Percentiles rank a stretch among this genome's conserved stretches.
Conservation (phyloP, 1,140 invertebrate genomes). For the Triops longicaudatus region DNA sequence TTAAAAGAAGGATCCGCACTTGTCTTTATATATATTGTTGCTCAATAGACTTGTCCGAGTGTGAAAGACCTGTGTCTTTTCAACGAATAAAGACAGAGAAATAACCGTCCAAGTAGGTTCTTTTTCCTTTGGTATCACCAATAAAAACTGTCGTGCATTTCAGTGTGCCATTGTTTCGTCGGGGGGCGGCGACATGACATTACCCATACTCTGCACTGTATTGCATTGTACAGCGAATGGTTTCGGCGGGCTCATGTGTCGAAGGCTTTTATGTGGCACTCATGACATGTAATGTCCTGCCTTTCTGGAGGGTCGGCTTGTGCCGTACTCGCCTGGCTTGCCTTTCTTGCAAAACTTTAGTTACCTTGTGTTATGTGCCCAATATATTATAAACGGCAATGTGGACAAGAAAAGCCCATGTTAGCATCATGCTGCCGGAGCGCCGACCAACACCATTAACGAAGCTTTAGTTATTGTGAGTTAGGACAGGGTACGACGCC, state of each 20-base stretch:
- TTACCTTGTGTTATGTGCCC: neutral
- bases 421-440: neutral
- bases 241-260: constrained; percentile 9
- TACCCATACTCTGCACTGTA: neutral
- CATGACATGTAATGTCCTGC: constrained; percentile 12
- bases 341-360: neutral
- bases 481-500: too few species aligned
- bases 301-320: neutral
- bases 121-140: neutral
- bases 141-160: neutral
- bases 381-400: neutral
- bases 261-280: constrained; percentile 14
- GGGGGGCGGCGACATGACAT: neutral
- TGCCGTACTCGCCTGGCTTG: neutral
- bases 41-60: constrained; percentile 5
- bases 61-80: constrained; percentile 15
- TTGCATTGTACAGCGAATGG: neutral
- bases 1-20: neutral
- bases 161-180: neutral
- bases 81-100: neutral
- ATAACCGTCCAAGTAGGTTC: neutral
- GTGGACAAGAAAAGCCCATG: neutral
- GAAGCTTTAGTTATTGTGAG: neutral
- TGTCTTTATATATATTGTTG: neutral
- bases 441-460: neutral